Evolutionary conservation across 2,888 invertebrate species (phyloP), one percentile per base, ranked within the genome.

Genomic region (Melikaiella ostensackeni): DNA sequence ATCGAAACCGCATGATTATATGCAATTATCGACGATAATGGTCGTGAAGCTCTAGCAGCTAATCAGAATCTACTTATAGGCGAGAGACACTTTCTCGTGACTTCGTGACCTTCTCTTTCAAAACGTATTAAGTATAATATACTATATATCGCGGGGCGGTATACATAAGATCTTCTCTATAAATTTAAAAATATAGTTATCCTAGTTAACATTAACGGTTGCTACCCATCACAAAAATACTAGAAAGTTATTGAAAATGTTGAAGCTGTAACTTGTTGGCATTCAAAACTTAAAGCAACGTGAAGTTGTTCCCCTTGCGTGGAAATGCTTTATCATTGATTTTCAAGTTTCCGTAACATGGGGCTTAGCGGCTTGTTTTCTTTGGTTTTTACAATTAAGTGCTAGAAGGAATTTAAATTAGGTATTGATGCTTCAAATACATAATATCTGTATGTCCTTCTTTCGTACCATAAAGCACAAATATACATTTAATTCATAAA

Each of bases 41-140:
- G 55, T 75, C 42, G 50, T 57, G 76, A 76, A 64, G 75, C 73
- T 66, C 76, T 59, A 64, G 78, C 80, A 78, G 74, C 74, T 73
- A 74, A 78, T 80, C 63, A 78, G 80, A 78, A 80, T 80, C 78
- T 80, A 50, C 9, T 50, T 50, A 30, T 30, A 78, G 78, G 76
- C 77, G 76, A 80, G 79, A 79, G 78, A 79, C 79, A 81, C 81
- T 81, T 81, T 79, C 75, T 77, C 79, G 74, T 76, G 77, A 66
- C 75, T 64, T 33, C 75, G 76, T 77, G 79, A 79, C 79, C 79
- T 81, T 79, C 79, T 76, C 75, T 76, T 77, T 76, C 62, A n/a
- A 50, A 50, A 50, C 9, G 2, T 50, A n/a, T 50, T 50, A 46
- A 16, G 1, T n/a, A n/a, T n/a, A 16, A 4, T 46, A 46, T 46